phyloP scores from a whole-genome alignment of 2,888 invertebrate genomes.

The Lathronympha strigana region DNA sequence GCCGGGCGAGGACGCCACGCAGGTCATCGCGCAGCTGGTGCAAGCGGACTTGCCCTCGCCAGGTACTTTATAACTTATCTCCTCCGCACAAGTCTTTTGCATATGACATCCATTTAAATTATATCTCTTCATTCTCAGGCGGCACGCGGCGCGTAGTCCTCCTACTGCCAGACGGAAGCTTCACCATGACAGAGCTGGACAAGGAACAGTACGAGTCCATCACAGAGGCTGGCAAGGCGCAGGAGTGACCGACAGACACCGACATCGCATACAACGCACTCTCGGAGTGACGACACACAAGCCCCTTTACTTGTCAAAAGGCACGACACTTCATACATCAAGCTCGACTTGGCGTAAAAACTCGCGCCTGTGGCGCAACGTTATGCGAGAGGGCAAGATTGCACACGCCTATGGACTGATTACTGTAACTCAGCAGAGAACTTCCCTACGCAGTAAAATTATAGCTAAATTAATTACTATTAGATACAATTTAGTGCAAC shows the following conservation, averaged over 20 bases:
- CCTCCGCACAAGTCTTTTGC: neutral
- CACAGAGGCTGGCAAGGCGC: conserved; percentile 83
- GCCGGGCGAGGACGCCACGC: conserved; percentile 86
- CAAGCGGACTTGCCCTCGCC: conserved; percentile 93
- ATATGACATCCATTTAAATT: no score
- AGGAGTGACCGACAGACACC: conserved; percentile 63
- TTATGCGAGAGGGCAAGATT: no score
- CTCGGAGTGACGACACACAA: no score
- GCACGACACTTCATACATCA: no score
- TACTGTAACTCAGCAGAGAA: no score
- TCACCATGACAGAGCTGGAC: conserved; percentile 94
- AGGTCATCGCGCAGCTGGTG: conserved; percentile 93
- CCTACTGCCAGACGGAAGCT: conserved; percentile 92
- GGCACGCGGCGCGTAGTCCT: conserved; percentile 93
- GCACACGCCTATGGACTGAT: no score
- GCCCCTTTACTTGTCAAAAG: no score
- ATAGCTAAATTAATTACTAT: no score
- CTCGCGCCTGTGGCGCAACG: no score
- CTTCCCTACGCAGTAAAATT: no score
- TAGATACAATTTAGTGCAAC: no score
- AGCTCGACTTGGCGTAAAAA: no score
- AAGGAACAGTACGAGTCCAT: conserved; percentile 92
- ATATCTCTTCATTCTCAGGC: conserved; percentile 74
- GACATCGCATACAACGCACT: conserved; percentile 6
- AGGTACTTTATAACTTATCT: conserved; percentile 80